Evolutionary conservation across 1,140 invertebrate species (phyloP), one percentile per base, ranked within the genome.

Genomic region (Cyphomyrmex costatus): DNA sequence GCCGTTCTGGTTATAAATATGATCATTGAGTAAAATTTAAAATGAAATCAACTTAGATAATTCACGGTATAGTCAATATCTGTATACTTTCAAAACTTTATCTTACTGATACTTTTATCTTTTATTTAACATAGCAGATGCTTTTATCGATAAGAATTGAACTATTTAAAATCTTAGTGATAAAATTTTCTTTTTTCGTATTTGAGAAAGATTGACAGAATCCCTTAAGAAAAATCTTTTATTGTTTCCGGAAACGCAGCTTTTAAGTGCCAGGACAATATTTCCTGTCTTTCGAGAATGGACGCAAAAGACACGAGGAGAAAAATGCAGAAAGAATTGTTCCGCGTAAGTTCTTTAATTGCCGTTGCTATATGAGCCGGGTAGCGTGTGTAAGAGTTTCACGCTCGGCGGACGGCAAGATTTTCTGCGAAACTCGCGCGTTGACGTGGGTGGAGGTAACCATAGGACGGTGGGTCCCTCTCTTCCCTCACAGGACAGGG

Each of bases 341-440:
- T 70, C 65, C 49, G 77, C 30, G 65, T 58, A 70, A 70, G 65
- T 70, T 70, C 49, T 70, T 53, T 80, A 80, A 80, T 80, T 80
- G 56, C 6, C 46, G 46, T 70, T 19, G 78, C 65, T n/a, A 70
- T 7, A 42, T 33, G 78, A 80, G 65, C 10, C 24, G 61, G 46
- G 63, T 46, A 80, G 7, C 46, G n/a, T 51, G 27, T 2, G 33
- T 16, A 53, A 70, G 46, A 49, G 49, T 70, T 80, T 70, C 63
- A 70, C 58, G 42, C 21, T 30, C 58, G 53, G 58, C 74, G 56
- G 36, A 61, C 63, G 30, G 82, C 86, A 92, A 89, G 91, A 90
- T 90, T 92, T 93, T 92, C 89, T 85, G 83, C 85, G 89, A 92
- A 92, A 19, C 71, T 85, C 87, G 85, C 88, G 83, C 89, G 88